Base-by-base conservation (phyloP, 2,888 invertebrate genomes). In the Pheosia tremula region DNA sequence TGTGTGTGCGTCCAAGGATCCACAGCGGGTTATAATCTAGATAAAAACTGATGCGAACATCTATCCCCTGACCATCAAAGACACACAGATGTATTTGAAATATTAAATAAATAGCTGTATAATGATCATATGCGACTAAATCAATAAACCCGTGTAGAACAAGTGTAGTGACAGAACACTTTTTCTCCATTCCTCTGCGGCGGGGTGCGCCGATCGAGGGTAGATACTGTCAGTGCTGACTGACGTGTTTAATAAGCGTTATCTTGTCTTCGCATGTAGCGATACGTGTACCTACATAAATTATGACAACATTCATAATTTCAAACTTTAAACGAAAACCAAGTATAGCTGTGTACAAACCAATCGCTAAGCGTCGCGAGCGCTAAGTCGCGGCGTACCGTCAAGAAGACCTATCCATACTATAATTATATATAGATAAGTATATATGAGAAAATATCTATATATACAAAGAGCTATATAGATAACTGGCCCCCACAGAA, bases 201-300 rank as follows among this genome's bases (percentile, higher is more conserved):
- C 39, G 13, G 55, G 55, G 55, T 65, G 62, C 66, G 45, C 54
- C 38, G 91, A 91, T 90, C 73, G 83, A 85, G 91, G 93, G 93
- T 87, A 92, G 93, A 92, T 93, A 89, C 70, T 86, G 92, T 91
- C 92, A 82, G 72, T 70, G 71, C 75, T 80, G 88, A 86, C 81
- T 89, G 91, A 91, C 91, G 83, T 85, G 87, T 87, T 89, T 91
- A 91, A 91, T 91, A 91, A 91, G 90, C 87, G 84, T 84, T 93
- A 93, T 92, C 92, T 85, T 86, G 84, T 85, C 83, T 82, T 82
- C 75, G 69, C 71, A 63, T 68, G 64, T 63, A 53, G 52, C 37
- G 58, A 59, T 57, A 55, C 73, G 61, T 67, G 69, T 62, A 70
- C 72, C 68, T 74, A 74, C 72, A 76, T 73, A 71, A 74, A 68